Base-by-base conservation (phyloP, 2,888 invertebrate species). In the Plagodis pulveraria region DNA sequence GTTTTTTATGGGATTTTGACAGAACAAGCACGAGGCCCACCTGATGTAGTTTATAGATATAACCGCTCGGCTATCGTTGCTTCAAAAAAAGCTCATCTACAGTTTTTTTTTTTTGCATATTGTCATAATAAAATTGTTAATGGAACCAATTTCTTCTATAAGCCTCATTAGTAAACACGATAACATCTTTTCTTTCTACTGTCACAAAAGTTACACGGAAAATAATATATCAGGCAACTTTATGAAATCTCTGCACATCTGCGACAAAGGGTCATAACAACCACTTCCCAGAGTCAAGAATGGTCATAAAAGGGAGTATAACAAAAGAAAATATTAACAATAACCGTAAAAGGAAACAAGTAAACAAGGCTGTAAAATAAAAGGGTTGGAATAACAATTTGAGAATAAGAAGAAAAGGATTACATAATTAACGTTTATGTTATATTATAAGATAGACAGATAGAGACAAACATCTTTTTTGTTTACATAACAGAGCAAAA, bases 331-430 rank as follows among this genome's bases (percentile, higher is more conserved):
- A 66, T 62, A 65, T 69, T 65, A 69, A 72, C 71, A 63, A 73
- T 74, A 72, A 71, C 71, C 75, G 61, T 71, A 71, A 74, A 22
- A 73, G 61, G 34, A 49, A 66, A 66, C 54, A 58, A 63, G 71
- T 74, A 71, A 78, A 78, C 76, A 76, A 67, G 65, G 62, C 62
- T 65, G 65, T 76, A 71, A 77, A 74, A 62, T 58, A 59, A 67
- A 67, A 66, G 56, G 53, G 58, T 59, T 62, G 48, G 50, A 42
- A 54, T 56, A 43, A 59, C 57, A 43, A 51, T 49, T 43, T 56
- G 50, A 38, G 56, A 62, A 62, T 58, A 54, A 55, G 48, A 47
- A 50, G 46, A 41, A 42, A 46, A 61, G 42, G 48, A 46, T 50
- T 40, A 35, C 42, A 43, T 40, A 55, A 55, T 51, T 34, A 6